Base-by-base conservation (phyloP, 37 sponge, comb jelly and placozoan species). In the Axinella damicornis region DNA sequence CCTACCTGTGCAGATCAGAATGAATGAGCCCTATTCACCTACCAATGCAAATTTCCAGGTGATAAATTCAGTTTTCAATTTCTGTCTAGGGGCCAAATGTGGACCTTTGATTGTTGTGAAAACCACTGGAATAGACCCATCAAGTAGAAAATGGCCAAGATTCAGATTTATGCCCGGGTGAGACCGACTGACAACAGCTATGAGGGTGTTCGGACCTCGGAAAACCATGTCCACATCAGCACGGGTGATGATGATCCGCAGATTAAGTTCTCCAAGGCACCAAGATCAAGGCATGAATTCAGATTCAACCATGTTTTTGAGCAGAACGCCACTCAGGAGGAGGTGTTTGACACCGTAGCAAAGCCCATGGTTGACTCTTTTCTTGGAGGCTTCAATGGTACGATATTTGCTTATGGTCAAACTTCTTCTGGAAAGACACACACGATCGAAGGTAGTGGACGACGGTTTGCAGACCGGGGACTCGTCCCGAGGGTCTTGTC, bases 401-500 rank as follows among this genome's bases (percentile, higher is more conserved):
- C 97, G 2, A 79, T 96, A 64, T 96, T 96, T 79, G 97, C 97
- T 19, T 96, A 96, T 59, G 97, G 97, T 6, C 95, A 94, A 74
- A 96, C 97, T 0, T 87, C 91, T 15, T 92, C 97, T 5, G 97
- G 93, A 83, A 90, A 96, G 78, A 80, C 86, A 39, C 79, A 94
- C 89, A 79, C 82, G 37, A 65, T 92, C 25, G 92, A 92, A 89
- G 88, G 97, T 1, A 86, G 87, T 72, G 85, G 80, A 20, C 15
- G 92, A 17, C 74, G 68, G 58, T 96, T 65, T 80, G 74, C 69
- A 12, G 92, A 96, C 12, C 27, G 97, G 9, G 97, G 97, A 22
- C 64, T 96, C 15, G 86, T 94, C 18, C 95, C 97, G 13, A 82
- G 97, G 41, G 41, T 73, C 20, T 54, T 92, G 16, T 80, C 88